Conservation (phyloP, 2,888 invertebrate genomes). For the Apomyelois bistriatella region DNA sequence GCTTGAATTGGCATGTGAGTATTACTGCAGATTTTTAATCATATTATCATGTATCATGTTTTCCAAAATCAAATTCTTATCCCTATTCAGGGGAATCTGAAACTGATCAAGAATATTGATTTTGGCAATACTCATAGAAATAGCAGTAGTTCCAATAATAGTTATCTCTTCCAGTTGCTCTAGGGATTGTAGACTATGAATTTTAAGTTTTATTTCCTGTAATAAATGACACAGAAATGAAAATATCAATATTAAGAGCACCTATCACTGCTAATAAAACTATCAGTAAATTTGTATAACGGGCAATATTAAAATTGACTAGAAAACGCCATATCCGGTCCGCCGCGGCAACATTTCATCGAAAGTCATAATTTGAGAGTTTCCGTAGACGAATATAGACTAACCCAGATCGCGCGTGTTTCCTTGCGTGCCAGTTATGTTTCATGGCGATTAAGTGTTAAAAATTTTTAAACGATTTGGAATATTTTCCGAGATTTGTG, state of each 20-base stretch:
- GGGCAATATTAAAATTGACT: slow-evolving; percentile 6
- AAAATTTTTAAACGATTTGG: neutral
- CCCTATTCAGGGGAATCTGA: too few species aligned
- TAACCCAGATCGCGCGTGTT: slow-evolving; percentile 54
- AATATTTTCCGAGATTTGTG: neutral
- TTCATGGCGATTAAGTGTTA: slow-evolving; percentile 11
- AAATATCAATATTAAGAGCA: slow-evolving; percentile 10
- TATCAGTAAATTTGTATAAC: slow-evolving; percentile 2
- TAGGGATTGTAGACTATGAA: too few species aligned
- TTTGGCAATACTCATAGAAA: too few species aligned
- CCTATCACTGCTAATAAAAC: slow-evolving; percentile 8
- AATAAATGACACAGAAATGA: neutral
- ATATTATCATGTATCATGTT: too few species aligned
- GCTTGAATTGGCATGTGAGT: slow-evolving; percentile 97
- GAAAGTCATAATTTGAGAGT: slow-evolving; percentile 74
- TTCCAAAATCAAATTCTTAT: too few species aligned
- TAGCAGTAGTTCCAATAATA: too few species aligned
- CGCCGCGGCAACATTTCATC: slow-evolving; percentile 63
- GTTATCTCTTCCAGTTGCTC: too few species aligned
- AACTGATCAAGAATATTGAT: too few species aligned
- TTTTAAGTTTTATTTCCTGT: too few species aligned
- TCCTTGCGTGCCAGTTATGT: slow-evolving; percentile 14
- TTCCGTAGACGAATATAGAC: slow-evolving; percentile 69
- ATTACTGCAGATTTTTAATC: slow-evolving; percentile 11
- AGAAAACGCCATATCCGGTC: slow-evolving; percentile 57